phyloP scores from a whole-genome alignment of 2,888 invertebrate species.

The Linnaemya tessellans region DNA sequence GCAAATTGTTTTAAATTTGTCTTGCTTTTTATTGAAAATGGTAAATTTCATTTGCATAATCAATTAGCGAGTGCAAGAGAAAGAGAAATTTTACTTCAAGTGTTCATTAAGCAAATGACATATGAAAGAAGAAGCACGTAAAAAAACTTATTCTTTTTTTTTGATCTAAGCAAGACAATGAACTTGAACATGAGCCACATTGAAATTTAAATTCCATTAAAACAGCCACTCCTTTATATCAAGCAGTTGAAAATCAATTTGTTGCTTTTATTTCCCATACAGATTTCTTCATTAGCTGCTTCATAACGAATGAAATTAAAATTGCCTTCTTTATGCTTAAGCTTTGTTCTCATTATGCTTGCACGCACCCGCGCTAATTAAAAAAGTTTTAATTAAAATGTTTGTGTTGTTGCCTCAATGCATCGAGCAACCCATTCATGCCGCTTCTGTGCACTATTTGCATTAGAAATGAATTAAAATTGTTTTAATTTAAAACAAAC shows the following conservation, averaged over 20 bases:
- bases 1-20: not conserved
- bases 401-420: not conserved
- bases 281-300: not conserved
- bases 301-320: not conserved
- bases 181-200: too few relatives aligned
- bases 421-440: not conserved
- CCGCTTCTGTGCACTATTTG: not conserved
- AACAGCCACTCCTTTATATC: too few relatives aligned
- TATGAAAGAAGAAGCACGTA: not conserved
- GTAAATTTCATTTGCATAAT: not conserved
- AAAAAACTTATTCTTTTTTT: too few relatives aligned
- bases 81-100: not conserved
- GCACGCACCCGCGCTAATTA: not conserved
- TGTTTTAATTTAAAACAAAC: conserved; percentile 1
- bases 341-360: not conserved
- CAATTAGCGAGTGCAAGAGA: not conserved
- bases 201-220: too few relatives aligned
- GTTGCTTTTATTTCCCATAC: not conserved
- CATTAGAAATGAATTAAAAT: not conserved
- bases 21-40: not conserved
- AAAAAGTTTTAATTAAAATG: conserved; percentile 15
- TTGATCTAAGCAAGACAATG: too few relatives aligned
- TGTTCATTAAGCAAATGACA: not conserved
- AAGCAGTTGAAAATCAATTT: too few relatives aligned
- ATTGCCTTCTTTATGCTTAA: not conserved